Conservation (phyloP, 2,113 vertebrate species). For the Scalopus aquaticus region DNA sequence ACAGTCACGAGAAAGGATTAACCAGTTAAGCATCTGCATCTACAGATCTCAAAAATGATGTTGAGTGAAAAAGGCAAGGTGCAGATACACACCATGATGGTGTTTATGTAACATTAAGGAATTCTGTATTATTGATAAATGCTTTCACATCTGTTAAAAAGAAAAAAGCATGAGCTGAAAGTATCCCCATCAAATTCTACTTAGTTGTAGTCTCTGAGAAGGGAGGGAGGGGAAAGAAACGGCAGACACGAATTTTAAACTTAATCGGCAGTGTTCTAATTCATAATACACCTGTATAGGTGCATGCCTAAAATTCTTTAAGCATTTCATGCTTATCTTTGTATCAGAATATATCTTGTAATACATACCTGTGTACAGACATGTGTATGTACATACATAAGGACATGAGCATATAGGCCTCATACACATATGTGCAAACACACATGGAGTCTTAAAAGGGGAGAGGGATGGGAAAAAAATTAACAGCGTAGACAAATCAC, state of each 20-base stretch:
- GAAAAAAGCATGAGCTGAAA: neutral
- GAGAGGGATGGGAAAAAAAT: neutral
- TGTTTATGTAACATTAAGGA: neutral
- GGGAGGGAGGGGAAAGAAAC: neutral
- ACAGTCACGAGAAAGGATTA: neutral
- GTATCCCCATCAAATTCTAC: neutral
- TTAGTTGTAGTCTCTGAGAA: neutral
- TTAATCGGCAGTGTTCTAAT: neutral
- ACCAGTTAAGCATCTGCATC: fast-evolving
- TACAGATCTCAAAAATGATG: neutral
- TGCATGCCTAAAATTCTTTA: neutral
- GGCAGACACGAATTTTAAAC: neutral
- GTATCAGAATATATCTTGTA: neutral
- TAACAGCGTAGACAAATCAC: fast-evolving
- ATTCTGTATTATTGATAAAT: neutral
- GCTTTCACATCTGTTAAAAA: neutral
- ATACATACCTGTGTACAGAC: neutral
- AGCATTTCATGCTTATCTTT: neutral
- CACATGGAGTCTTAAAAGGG: neutral
- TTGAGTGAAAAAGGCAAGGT: neutral
- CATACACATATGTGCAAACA: too few relatives aligned
- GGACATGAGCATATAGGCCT: too few relatives aligned
- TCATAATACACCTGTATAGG: neutral
- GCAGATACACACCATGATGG: neutral
- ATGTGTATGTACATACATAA: too few relatives aligned